Conservation (phyloP, 2,888 invertebrate species). For the Mimumesa dahlbomi region DNA sequence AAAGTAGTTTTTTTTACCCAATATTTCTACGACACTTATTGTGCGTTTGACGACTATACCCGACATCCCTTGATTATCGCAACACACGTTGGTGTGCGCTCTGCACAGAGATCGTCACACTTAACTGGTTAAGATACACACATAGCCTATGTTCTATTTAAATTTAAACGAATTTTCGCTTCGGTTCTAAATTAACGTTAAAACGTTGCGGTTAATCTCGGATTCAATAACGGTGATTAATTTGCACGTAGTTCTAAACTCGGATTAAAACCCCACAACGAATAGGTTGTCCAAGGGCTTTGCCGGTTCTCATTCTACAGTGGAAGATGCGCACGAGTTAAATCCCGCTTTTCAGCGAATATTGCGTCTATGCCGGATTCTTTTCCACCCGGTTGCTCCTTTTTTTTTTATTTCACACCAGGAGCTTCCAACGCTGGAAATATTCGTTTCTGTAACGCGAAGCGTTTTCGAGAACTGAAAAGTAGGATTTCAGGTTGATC, state of each 20-base stretch:
- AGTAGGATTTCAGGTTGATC: slow-evolving; percentile 34
- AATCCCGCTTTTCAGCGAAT: slow-evolving; percentile 29
- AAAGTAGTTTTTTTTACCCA: too few relatives aligned
- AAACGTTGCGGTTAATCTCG: background rate
- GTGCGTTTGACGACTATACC: too few relatives aligned
- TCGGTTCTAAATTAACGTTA: slow-evolving; percentile 19
- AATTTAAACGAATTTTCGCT: slow-evolving; percentile 31
- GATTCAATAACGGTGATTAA: slow-evolving; percentile 20
- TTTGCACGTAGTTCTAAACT: slow-evolving; percentile 24
- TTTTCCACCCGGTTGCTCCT: background rate
- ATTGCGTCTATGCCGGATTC: slow-evolving; percentile 25
- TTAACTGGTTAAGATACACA: too few relatives aligned
- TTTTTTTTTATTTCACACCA: slow-evolving; percentile 8
- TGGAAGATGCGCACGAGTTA: slow-evolving; percentile 14
- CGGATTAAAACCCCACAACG: slow-evolving; percentile 8
- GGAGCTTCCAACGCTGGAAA: slow-evolving; percentile 4
- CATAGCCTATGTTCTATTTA: slow-evolving; percentile 14
- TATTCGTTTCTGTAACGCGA: slow-evolving; percentile 11
- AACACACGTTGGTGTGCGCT: too few relatives aligned
- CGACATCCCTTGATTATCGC: too few relatives aligned
- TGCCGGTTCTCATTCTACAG: slow-evolving; percentile 7
- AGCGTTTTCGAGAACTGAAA: slow-evolving; percentile 11
- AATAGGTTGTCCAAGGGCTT: background rate
- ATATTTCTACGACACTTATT: too few relatives aligned
- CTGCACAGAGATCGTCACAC: too few relatives aligned